Conservation (phyloP, 2,113 vertebrate species). For the Antechinus stuartii region DNA sequence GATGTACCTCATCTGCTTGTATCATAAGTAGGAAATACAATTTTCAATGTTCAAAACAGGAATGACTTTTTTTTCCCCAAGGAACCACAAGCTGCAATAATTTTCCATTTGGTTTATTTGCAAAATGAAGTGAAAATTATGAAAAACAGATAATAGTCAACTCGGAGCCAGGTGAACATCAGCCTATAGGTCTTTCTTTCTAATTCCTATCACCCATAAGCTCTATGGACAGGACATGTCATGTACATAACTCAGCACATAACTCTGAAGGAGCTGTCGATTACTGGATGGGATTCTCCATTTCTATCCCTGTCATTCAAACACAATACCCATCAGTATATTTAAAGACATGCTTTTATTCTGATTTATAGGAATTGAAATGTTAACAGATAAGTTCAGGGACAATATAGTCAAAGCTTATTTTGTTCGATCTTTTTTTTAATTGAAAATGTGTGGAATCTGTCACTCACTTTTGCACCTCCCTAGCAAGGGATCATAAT, state of each 20-base stretch:
- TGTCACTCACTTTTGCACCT: neutral
- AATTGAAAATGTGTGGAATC: neutral
- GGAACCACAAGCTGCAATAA: neutral
- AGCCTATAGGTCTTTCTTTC: neutral
- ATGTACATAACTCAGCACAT: neutral
- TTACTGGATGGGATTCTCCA: neutral
- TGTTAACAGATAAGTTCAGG: neutral
- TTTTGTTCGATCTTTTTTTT: constrained; percentile 42
- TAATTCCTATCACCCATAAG: neutral
- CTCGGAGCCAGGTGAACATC: neutral
- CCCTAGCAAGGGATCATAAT: neutral
- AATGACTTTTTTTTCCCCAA: constrained; percentile 10
- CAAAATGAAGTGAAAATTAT: constrained; percentile 7
- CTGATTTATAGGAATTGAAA: neutral
- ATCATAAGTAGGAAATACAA: constrained; percentile 14
- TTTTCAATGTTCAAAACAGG: constrained; percentile 33
- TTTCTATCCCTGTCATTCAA: constrained; percentile 10
- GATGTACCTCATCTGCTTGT: constrained; percentile 54
- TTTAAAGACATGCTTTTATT: neutral
- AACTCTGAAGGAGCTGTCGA: neutral
- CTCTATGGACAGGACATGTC: neutral
- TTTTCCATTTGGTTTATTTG: constrained; percentile 36
- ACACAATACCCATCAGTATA: neutral
- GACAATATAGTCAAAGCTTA: constrained; percentile 1
- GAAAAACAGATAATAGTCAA: neutral